phyloP scores from a whole-genome alignment of 2,888 invertebrate species.

The Linnaemya tessellans region DNA sequence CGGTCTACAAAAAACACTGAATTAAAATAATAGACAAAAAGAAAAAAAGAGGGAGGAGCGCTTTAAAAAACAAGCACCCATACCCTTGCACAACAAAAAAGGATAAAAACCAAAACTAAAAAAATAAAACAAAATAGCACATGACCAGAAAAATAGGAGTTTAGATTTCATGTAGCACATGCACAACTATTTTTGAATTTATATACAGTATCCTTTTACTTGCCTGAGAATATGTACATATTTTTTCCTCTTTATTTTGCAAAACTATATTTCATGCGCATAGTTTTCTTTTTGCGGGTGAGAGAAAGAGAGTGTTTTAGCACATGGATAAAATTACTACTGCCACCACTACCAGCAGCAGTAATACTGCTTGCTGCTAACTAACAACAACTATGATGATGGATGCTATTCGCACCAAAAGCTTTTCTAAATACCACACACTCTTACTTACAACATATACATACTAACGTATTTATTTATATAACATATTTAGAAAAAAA shows the following conservation, averaged over 20 bases:
- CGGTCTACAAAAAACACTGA: background rate
- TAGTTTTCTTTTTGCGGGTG: constrained; percentile 36
- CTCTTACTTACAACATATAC: background rate
- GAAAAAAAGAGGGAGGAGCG: constrained; percentile 51
- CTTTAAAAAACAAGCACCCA: constrained; percentile 4
- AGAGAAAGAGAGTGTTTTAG: constrained; percentile 57
- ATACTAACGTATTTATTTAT: constrained; percentile 1
- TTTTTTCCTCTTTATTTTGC: constrained; percentile 16
- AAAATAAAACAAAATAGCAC: constrained; percentile 17
- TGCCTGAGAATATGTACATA: background rate
- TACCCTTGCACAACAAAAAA: constrained; percentile 5
- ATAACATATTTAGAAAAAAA: background rate
- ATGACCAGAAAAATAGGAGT: constrained; percentile 55
- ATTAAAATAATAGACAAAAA: constrained; percentile 14
- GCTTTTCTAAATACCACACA: background rate
- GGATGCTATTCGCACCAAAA: constrained; percentile 34
- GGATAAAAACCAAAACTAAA: background rate
- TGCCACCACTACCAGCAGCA: constrained; percentile 32
- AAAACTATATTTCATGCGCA: constrained; percentile 66
- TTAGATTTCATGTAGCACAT: constrained; percentile 5
- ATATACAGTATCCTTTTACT: constrained; percentile 56
- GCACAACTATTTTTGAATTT: constrained; percentile 14
- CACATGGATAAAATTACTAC: constrained; percentile 44
- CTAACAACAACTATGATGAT: constrained; percentile 12
- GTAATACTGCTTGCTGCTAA: background rate